phyloP scores from a whole-genome alignment of 2,113 vertebrate species.

The Sula dactylatra region DNA sequence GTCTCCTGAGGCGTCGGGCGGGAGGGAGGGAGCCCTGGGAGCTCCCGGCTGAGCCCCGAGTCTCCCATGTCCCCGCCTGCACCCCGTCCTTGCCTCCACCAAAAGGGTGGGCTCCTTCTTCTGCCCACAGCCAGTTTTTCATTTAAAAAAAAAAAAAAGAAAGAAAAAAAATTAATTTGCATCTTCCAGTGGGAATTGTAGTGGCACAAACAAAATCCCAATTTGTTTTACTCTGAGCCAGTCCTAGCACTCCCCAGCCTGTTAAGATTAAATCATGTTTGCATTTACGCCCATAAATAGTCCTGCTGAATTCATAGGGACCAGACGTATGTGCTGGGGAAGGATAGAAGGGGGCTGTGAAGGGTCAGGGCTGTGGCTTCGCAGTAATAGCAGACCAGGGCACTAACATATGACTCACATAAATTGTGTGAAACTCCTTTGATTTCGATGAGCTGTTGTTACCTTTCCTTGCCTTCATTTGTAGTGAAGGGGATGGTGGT shows the following conservation, averaged over 20 bases:
- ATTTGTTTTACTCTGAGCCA: background rate
- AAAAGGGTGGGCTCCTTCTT: background rate
- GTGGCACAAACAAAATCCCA: background rate
- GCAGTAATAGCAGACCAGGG: background rate
- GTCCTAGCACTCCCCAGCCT: background rate
- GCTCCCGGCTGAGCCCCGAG: background rate
- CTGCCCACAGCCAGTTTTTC: background rate
- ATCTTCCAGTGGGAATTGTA: fast-evolving
- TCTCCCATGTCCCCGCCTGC: background rate
- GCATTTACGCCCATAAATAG: background rate
- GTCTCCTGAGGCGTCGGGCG: fast-evolving
- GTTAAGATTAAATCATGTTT: background rate
- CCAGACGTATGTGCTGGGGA: background rate
- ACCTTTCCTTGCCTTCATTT: background rate
- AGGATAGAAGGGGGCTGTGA: background rate
- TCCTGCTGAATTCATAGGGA: background rate
- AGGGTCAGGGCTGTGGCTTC: background rate
- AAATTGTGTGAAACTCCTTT: background rate
- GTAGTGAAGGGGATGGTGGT: background rate
- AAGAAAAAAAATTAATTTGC: background rate
- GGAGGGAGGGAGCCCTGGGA: background rate
- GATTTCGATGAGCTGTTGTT: background rate
- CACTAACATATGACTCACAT: fast-evolving
- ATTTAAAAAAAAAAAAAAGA: background rate
- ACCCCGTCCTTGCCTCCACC: background rate